Base-by-base conservation (phyloP, 2,888 invertebrate species). In the Hipparchia sbordonii region DNA sequence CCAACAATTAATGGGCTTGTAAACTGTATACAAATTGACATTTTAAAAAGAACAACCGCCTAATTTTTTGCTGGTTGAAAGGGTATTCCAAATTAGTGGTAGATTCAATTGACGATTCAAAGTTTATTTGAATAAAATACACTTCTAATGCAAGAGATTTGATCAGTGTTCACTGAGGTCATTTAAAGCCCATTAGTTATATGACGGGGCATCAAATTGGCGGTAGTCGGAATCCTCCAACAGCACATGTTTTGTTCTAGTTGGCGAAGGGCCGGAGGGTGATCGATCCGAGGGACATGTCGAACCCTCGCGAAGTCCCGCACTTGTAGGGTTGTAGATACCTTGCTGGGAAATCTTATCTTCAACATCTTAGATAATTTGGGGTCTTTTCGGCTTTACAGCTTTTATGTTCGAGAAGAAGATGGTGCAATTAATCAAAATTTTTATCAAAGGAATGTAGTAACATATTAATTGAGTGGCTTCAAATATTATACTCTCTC, bases 201-300 rank as follows among this genome's bases (percentile, higher is more conserved):
- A 46, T 45, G 67, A 9, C 4, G 12, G 33, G 10, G 12, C 67
- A 48, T 59, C 67, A 48, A 59, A 57, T 59, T 45, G 12, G 67
- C 59, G 57, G 39, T 59, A 46, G 45, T 67, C 9, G 45, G 67
- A 13, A 13, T n/a, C 39, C 39, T 12, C 67, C 6, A 45, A 9
- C 56, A 56, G 54, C 13, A 57, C 56, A 56, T 46, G 67, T 57
- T 56, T 13, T 45, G 56, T 67, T 46, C 45, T 5, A 45, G 39
- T 56, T n/a, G 3, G 57, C 67, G 67, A 46, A 56, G 56, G 8
- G 59, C 45, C 6, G 68, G 9, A 13, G 48, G 23, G 65, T 6
- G 65, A 65, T 52, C 65, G 65, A 65, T 65, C 65, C 33, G 46
- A 48, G 65, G 65, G 65, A 65, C 48, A 57, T 39, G 57, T 10